A percentile compares a stretch with the other conserved stretches of the same genome.
These are phyloP conservation scores for Dastarcus helophoroides DNA, from an alignment of 2,888 invertebrate species.

Conservation along the genomic window DNA sequence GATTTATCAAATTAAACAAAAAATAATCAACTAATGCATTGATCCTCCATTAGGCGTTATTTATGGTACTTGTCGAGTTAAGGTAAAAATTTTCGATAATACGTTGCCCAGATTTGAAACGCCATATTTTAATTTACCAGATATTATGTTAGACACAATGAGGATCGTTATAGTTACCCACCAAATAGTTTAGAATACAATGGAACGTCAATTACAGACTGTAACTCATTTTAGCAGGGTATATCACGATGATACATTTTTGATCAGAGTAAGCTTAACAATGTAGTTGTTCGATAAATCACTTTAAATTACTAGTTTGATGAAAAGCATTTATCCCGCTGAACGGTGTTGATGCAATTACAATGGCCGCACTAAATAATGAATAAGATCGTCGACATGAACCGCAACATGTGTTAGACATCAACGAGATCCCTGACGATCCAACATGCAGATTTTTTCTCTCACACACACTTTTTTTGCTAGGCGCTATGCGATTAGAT, in stretches of 20 bases:
- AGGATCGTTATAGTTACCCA: too few relatives aligned
- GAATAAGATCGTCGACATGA: conserved; percentile 10
- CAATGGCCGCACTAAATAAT: conserved; percentile 19
- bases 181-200: too few relatives aligned
- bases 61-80: too few relatives aligned
- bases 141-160: too few relatives aligned
- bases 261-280: conserved; percentile 5
- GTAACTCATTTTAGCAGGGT: conserved; percentile 1
- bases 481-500: too few relatives aligned
- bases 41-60: too few relatives aligned
- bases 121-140: too few relatives aligned
- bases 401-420: conserved; percentile 13
- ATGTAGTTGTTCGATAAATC: conserved; percentile 21
- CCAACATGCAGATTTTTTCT: not conserved
- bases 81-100: too few relatives aligned
- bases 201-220: not conserved
- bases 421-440: conserved; percentile 1
- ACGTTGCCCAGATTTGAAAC: too few relatives aligned
- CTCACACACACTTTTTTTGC: too few relatives aligned
- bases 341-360: conserved; percentile 12
- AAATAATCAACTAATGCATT: too few relatives aligned
- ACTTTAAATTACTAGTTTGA: conserved; percentile 25
- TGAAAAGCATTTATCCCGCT: conserved; percentile 23
- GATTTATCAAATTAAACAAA: too few relatives aligned
- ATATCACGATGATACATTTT: conserved; percentile 2